Base-by-base conservation (phyloP, 2,113 vertebrate species). In the Dicaeum eximium region DNA sequence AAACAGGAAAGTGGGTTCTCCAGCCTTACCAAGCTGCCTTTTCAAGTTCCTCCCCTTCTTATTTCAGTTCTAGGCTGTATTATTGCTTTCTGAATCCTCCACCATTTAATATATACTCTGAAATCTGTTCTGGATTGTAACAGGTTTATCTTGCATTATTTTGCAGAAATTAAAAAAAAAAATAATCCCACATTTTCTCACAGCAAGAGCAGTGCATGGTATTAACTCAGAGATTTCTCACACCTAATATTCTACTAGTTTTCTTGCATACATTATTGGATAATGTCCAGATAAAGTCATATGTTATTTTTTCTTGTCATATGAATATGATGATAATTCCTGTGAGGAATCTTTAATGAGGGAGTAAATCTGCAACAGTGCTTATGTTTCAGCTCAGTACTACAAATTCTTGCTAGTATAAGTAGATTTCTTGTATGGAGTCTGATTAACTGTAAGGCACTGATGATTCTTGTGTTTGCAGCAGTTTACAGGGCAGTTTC, bases 221-320 rank as follows among this genome's bases (percentile, higher is more conserved):
- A 78, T 89, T 82, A 92, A 69, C 61, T 78, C 47, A 83, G 72
- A 45, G 65, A 48, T 95, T 95, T 88, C 60, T 96, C 66, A 91
- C 88, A 82, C 88, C 62, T 94, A 74, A 73, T 74, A 81, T 45
- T 88, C 95, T 86, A 51, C 70, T 69, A 3, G 42, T 91, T 80
- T 53, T 51, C 62, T 64, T 73, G 30, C 9, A 7, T 91, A 62
- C 9, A 3, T 88, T 92, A 73, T 56, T 95, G 97, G 83, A 94
- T 93, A 89, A 86, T 73, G 28, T 90, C 71, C 83, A 96, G 83
- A 92, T 83, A 90, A 86, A 93, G 64, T 92, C 33, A 75, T 86
- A 78, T 67, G 75, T 73, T 92, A 37, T 88, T 89, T 87, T 93
- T 93, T 57, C 44, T 84, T 95, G n/a, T 95, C 57, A 48, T 77